These are phyloP conservation scores for Harpagifer antarcticus DNA, from an alignment of 2,797 vertebrate species.

Conservation along the genomic window DNA sequence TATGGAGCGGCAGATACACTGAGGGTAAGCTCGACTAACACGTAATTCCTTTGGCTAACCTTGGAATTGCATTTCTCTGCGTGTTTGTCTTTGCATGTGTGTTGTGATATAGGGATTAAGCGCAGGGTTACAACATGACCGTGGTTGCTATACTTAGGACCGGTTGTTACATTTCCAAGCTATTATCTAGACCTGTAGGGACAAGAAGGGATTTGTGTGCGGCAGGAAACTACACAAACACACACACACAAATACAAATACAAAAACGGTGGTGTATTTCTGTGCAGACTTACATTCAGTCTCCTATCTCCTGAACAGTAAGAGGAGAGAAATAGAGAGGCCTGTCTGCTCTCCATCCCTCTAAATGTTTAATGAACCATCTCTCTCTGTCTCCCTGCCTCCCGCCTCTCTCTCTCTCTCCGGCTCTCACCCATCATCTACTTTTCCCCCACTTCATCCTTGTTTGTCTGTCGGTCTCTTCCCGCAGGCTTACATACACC, in stretches of 20 bases:
- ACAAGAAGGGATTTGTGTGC: constrained; percentile 46
- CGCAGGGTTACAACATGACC: constrained; percentile 37
- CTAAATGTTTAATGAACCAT: constrained; percentile 81
- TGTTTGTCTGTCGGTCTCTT: constrained; percentile 56
- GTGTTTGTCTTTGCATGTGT: constrained; percentile 58
- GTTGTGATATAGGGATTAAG: constrained; percentile 57
- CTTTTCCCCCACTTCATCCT: constrained; percentile 60
- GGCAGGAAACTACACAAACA: constrained; percentile 18
- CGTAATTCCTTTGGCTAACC: constrained; percentile 68
- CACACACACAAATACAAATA: constrained; percentile 4
- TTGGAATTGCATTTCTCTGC: constrained; percentile 61
- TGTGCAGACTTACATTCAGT: constrained; percentile 53
- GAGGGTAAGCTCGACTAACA: constrained; percentile 47
- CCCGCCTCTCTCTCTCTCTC: constrained; percentile 7
- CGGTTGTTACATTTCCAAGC: constrained; percentile 60
- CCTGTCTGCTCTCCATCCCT: constrained; percentile 73
- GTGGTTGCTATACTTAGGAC: constrained; percentile 61
- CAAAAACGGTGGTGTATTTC: constrained; percentile 32
- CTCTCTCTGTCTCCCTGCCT: constrained; percentile 45
- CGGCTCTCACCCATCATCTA: constrained; percentile 56
- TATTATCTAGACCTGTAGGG: constrained; percentile 65
- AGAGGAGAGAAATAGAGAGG: constrained; percentile 68
- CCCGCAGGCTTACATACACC: constrained; percentile 58
- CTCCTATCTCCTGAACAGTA: constrained; percentile 59
- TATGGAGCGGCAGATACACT: constrained; percentile 54